A percentile compares a stretch with the other conserved stretches of the same genome.
Evolutionary conservation across 2,113 vertebrate species (phyloP).

Genomic region (Jacana jacana): DNA sequence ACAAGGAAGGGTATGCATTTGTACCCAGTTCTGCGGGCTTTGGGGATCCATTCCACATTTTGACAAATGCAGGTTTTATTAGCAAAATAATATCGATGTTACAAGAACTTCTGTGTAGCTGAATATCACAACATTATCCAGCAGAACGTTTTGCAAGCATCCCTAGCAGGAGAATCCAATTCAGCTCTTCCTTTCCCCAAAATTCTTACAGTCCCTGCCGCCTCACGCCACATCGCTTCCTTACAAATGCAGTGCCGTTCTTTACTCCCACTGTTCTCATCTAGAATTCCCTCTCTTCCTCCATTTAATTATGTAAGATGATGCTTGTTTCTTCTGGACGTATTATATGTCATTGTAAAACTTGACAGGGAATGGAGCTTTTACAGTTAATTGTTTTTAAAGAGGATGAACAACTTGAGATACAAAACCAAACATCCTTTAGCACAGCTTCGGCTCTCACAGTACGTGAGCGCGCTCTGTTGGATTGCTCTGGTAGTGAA

Average conservation of each 20-base stretch:
- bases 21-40: not conserved
- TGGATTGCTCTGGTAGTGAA: slow-evolving; percentile 7
- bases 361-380: not conserved
- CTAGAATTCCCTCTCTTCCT: slow-evolving; percentile 20
- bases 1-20: not conserved
- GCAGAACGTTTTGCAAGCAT: not conserved
- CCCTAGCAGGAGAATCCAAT: not conserved
- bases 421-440: not conserved
- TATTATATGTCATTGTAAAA: not conserved
- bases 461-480: slow-evolving; percentile 50
- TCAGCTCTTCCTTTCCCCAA: not conserved
- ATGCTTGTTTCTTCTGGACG: slow-evolving; percentile 10
- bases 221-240: accelerated
- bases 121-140: not conserved
- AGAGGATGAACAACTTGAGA: not conserved
- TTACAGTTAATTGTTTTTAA: not conserved
- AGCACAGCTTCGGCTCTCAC: not conserved
- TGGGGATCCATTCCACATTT: not conserved
- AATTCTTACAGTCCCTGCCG: not conserved
- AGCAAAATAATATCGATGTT: not conserved
- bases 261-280: not conserved
- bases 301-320: not conserved
- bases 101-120: not conserved
- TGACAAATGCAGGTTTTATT: not conserved
- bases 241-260: not conserved